phyloP scores from a whole-genome alignment of 1,140 invertebrate species.

The Diachasma alloeum region DNA sequence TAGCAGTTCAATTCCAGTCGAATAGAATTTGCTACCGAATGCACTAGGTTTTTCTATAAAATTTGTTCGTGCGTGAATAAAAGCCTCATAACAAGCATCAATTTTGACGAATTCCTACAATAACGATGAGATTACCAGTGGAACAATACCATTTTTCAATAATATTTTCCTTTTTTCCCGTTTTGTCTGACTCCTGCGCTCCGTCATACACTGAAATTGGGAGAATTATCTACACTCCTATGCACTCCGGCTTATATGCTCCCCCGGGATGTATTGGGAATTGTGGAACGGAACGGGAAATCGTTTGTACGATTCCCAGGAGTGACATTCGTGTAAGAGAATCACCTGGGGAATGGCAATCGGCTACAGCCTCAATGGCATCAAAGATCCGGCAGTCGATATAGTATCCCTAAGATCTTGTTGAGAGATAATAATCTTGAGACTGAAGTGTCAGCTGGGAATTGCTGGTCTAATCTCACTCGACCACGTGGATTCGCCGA shows the following conservation, averaged over 20 bases:
- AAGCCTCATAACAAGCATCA: too few species aligned
- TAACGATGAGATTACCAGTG: too few species aligned
- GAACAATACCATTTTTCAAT: too few species aligned
- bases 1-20: too few species aligned
- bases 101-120: too few species aligned
- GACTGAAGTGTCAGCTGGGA: not conserved
- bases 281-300: not conserved
- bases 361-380: not conserved
- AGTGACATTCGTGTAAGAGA: conserved; percentile 2
- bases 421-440: not conserved
- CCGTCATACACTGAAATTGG: not conserved
- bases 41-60: too few species aligned
- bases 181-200: not conserved
- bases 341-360: conserved; percentile 4
- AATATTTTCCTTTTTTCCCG: not conserved
- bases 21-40: too few species aligned
- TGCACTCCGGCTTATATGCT: not conserved
- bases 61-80: too few species aligned
- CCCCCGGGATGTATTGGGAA: not conserved
- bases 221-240: not conserved
- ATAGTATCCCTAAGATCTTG: not conserved
- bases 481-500: not conserved
- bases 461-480: not conserved
- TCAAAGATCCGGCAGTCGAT: not conserved
- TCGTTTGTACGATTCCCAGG: conserved; percentile 1